Base-by-base conservation (phyloP, 2,797 vertebrate species). In the Chelon labrosus region DNA sequence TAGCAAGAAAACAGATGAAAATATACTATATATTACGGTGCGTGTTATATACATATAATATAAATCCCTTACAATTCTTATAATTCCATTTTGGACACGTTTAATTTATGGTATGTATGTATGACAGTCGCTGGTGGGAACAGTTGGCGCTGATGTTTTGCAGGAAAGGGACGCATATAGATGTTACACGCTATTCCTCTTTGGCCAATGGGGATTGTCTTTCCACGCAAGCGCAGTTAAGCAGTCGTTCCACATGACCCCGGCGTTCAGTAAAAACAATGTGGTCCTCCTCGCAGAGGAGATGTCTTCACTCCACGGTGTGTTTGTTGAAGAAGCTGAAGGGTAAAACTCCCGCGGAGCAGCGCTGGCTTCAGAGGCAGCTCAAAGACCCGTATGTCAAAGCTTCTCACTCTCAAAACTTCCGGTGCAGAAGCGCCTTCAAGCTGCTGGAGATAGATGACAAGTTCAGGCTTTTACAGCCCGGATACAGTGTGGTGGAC, bases 341-440 rank as follows among this genome's bases (percentile, higher is more conserved):
- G 80, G 85, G 88, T 7, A 96, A 90, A 79, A 95, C 80, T 0
- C 79, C 91, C 0, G 52, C 95, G 0, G 96, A 96, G 72, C 94
- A 97, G 52, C 83, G 83, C 14, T 99, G 97, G 98, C 2, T 99
- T 41, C 56, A 35, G 16, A 90, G 97, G 14, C 97, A 99, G 47
- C 67, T 92, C 17, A 95, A 31, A 52, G 98, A 99, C 81, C 97
- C 96, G 0, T 99, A 95, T 39, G 97, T 99, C 31, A 98, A 96
- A 92, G 96, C 95, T 0, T 87, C 96, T 0, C 96, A 93, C 39
- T 57, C 4, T 1, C 93, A 93, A n/a, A 93, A 92, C 82, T 98
- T 95, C 55, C 96, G 98, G 1, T 99, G 98, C 80, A 93, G 98
- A 62, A 99, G 97, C 3, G 98, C 97, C 19, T 99, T 98, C 89